Conservation (phyloP, 1,140 invertebrate species). For the Pseudomyrmex sp. region DNA sequence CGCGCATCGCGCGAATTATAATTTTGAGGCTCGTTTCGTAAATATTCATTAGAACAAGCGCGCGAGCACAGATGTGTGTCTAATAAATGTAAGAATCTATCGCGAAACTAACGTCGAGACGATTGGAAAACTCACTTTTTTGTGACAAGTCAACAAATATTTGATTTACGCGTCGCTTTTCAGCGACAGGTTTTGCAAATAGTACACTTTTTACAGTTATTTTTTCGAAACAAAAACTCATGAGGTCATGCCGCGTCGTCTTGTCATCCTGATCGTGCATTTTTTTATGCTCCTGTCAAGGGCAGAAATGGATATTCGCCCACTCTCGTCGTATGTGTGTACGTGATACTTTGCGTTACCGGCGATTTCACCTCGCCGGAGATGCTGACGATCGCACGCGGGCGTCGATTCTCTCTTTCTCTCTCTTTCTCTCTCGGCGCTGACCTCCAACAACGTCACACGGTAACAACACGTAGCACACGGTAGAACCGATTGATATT, state of each 20-base stretch:
- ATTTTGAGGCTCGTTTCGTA: too few relatives aligned
- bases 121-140: too few relatives aligned
- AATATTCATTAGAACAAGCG: too few relatives aligned
- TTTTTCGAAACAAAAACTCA: neutral
- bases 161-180: too few relatives aligned
- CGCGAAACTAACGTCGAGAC: too few relatives aligned
- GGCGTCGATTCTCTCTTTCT: conserved; percentile 3
- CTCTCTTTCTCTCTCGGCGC: neutral
- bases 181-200: too few relatives aligned
- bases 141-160: too few relatives aligned
- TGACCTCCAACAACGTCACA: conserved; percentile 41
- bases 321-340: conserved; percentile 9
- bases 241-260: neutral
- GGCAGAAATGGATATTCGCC: neutral
- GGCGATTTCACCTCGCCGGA: conserved; percentile 42
- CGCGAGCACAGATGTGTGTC: too few relatives aligned
- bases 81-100: too few relatives aligned
- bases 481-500: conserved; percentile 17
- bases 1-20: too few relatives aligned
- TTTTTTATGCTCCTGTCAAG: conserved; percentile 6
- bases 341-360: conserved; percentile 44
- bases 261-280: neutral
- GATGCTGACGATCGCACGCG: conserved; percentile 3
- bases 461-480: too few relatives aligned
- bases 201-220: neutral